Evolutionary conservation across 2,888 invertebrate species (phyloP).

Genomic region (Perithous albicinctus): DNA sequence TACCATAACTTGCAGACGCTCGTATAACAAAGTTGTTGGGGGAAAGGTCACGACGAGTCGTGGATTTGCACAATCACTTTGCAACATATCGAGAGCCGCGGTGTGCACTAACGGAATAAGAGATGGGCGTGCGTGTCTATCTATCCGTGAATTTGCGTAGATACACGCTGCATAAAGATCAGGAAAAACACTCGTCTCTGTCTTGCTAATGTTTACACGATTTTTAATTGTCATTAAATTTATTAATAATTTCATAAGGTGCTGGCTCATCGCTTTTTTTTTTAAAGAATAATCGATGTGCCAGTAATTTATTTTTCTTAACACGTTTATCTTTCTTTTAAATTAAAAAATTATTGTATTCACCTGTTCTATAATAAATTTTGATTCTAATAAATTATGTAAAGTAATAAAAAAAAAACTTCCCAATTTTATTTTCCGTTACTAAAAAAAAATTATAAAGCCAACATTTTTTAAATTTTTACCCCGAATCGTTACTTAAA

Average conservation of each 20-base stretch:
- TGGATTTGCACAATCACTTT: conserved; percentile 73
- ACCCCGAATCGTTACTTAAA: no score
- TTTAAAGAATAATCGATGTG: no score
- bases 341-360: no score
- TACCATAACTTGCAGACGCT: conserved; percentile 35
- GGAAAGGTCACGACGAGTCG: conserved; percentile 70
- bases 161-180: not conserved
- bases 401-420: not conserved
- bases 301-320: no score
- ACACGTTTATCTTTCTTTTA: no score
- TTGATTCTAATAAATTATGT: no score
- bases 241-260: not conserved
- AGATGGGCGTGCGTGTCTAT: conserved; percentile 40
- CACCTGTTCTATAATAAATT: no score
- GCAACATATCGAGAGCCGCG: conserved; percentile 63
- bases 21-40: conserved; percentile 69
- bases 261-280: no score
- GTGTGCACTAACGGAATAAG: conserved; percentile 68
- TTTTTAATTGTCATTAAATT: not conserved
- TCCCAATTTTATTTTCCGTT: no score
- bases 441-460: no score
- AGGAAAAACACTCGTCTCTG: not conserved
- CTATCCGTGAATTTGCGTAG: conserved; percentile 5
- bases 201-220: not conserved
- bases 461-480: no score